Percentiles rank a stretch among this genome's conserved stretches.
phyloP scores from a whole-genome alignment of 2,113 vertebrate genomes.

The Mirounga angustirostris region DNA sequence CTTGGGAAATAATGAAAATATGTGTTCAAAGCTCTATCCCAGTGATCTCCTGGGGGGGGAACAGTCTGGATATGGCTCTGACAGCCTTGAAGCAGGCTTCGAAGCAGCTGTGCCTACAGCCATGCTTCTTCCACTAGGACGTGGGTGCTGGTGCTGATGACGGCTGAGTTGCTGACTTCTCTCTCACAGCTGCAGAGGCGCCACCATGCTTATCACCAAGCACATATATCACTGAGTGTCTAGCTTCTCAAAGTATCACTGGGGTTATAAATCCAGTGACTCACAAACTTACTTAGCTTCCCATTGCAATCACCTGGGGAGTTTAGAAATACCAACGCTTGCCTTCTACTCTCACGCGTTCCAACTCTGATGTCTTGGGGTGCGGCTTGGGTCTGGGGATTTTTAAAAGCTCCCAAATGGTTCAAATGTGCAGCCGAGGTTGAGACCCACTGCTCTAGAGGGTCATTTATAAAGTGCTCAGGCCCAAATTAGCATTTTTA shows the following conservation, averaged over 20 bases:
- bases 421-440: neutral
- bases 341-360: neutral
- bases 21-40: neutral
- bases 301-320: neutral
- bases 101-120: neutral
- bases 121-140: neutral
- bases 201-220: neutral
- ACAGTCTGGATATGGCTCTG: neutral
- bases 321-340: neutral
- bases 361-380: neutral
- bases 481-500: neutral
- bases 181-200: neutral
- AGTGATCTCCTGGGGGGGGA: neutral
- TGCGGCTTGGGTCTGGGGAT: neutral
- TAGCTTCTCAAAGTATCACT: neutral
- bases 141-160: neutral
- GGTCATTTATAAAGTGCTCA: neutral
- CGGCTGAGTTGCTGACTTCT: neutral
- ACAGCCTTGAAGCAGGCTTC: neutral
- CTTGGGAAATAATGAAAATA: neutral
- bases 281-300: neutral
- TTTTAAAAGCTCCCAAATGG: neutral
- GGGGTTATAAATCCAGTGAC: neutral
- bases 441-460: neutral
- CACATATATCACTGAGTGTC: neutral